Evolutionary conservation across 2,888 invertebrate genomes (phyloP).

Genomic region (Sympetrum striolatum): DNA sequence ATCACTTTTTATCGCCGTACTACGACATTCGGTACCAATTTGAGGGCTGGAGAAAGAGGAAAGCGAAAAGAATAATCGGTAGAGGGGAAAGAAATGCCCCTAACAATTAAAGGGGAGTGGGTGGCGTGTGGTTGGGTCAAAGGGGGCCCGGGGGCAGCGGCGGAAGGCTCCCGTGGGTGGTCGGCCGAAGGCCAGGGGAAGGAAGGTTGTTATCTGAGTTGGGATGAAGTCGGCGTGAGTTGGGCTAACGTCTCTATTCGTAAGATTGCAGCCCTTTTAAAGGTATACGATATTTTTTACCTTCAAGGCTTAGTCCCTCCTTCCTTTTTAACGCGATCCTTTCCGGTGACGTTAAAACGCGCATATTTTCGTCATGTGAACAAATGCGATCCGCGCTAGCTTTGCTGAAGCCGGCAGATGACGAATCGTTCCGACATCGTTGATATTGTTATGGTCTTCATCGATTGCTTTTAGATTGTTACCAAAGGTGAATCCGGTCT

Average conservation of each 20-base stretch:
- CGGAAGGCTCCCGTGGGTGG: constrained; percentile 36
- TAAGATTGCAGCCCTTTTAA: constrained; percentile 13
- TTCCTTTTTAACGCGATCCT: neutral
- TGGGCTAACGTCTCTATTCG: constrained; percentile 36
- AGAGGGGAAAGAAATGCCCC: neutral
- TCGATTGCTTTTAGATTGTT: no score
- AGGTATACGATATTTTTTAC: constrained; percentile 21
- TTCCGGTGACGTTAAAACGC: neutral
- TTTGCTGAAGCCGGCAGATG: no score
- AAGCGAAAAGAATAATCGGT: neutral
- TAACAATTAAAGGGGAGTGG: neutral
- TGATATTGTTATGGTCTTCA: no score
- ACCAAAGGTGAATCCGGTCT: no score
- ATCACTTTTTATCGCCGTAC: neutral
- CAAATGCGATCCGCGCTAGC: no score
- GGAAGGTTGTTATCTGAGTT: neutral
- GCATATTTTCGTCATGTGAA: neutral
- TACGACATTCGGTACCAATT: neutral
- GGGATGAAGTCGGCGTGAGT: neutral
- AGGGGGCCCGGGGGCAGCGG: constrained; percentile 1
- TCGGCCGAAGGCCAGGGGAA: neutral
- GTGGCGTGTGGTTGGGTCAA: neutral
- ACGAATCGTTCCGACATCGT: no score
- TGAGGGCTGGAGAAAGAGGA: neutral
- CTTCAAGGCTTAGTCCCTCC: neutral